Conservation (phyloP, 1,140 invertebrate species). For the Nasonia vitripennis region DNA sequence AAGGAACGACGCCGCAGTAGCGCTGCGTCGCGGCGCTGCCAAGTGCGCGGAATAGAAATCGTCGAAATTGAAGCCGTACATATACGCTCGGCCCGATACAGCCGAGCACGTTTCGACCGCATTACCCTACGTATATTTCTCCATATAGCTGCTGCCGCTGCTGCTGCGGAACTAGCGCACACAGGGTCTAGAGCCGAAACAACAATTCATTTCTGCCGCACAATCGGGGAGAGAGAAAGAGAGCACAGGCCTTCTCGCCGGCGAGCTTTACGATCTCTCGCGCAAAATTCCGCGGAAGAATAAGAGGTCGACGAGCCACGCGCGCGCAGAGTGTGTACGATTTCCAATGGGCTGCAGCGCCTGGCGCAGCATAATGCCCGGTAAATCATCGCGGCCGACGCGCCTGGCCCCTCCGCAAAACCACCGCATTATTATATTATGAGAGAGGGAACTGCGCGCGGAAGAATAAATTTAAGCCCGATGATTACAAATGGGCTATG, state of each 20-base stretch:
- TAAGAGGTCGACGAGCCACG: background rate
- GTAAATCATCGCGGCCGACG: background rate
- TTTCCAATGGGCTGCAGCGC: slow-evolving; percentile 2
- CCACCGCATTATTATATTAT: background rate
- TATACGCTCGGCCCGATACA: background rate
- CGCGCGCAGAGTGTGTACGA: background rate
- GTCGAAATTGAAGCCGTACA: slow-evolving; percentile 43
- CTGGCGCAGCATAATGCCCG: background rate
- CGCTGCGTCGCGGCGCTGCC: background rate
- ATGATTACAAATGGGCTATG: slow-evolving; percentile 4
- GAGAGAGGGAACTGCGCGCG: background rate
- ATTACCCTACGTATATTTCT: slow-evolving; percentile 40
- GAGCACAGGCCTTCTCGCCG: background rate
- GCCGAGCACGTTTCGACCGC: slow-evolving; percentile 10
- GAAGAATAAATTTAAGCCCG: slow-evolving; percentile 25
- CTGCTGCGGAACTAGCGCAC: background rate
- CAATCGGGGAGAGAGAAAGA: background rate
- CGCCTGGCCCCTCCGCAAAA: background rate
- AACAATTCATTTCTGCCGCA: slow-evolving; percentile 47
- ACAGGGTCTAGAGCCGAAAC: slow-evolving; percentile 1
- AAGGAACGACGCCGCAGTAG: background rate
- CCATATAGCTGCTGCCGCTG: background rate
- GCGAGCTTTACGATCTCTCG: slow-evolving; percentile 9
- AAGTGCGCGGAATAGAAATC: slow-evolving; percentile 42
- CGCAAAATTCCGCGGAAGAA: slow-evolving; percentile 14